Evolutionary conservation across 1,140 invertebrate genomes (phyloP).

Genomic region (Forficula auricularia): DNA sequence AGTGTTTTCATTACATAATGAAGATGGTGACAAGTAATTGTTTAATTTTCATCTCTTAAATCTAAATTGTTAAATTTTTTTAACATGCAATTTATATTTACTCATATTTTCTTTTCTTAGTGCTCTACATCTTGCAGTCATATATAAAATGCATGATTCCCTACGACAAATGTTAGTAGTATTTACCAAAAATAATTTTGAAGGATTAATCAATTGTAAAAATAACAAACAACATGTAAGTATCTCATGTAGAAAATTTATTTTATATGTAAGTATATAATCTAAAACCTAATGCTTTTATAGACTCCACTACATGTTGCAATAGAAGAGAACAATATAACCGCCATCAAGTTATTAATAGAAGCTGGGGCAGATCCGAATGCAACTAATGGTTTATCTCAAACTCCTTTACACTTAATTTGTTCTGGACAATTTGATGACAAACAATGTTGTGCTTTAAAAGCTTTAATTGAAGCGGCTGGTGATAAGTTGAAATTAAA

Average conservation of each 20-base stretch:
- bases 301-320: slow-evolving; percentile 32
- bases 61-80: slow-evolving; percentile 14
- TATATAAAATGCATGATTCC: slow-evolving; percentile 19
- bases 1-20: too few species aligned
- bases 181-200: slow-evolving; percentile 15
- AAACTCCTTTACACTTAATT: slow-evolving; percentile 32
- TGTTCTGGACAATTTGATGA: slow-evolving; percentile 22
- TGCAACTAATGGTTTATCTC: slow-evolving; percentile 27
- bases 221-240: slow-evolving; percentile 22
- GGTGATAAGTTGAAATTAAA: background rate
- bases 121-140: slow-evolving; percentile 22
- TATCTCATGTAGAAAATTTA: slow-evolving; percentile 7
- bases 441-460: slow-evolving; percentile 17
- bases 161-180: slow-evolving; percentile 20
- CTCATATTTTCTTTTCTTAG: slow-evolving; percentile 22
- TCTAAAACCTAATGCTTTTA: too few species aligned
- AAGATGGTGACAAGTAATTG: too few species aligned
- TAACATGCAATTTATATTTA: slow-evolving; percentile 19
- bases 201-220: slow-evolving; percentile 18
- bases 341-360: slow-evolving; percentile 25
- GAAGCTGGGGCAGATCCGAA: slow-evolving; percentile 29
- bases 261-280: slow-evolving; percentile 12
- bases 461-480: slow-evolving; percentile 21
- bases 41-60: background rate
- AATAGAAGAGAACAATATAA: slow-evolving; percentile 25